phyloP scores from a whole-genome alignment of 2,888 invertebrate genomes.

The Eretmocerus hayati region DNA sequence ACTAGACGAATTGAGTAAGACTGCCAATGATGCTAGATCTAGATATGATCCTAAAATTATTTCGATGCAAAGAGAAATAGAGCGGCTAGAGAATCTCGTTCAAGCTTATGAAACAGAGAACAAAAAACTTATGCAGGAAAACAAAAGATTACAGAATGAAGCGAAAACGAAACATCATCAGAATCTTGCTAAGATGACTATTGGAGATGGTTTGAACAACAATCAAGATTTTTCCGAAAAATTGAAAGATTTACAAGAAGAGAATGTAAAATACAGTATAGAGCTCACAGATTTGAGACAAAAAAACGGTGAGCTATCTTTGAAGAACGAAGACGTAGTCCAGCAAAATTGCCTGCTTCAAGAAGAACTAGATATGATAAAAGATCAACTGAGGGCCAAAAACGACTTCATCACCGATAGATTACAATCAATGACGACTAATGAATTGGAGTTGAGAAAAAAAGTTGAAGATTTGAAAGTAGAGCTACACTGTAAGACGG shows the following conservation, averaged over 20 bases:
- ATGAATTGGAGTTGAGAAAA: slow-evolving; percentile 37
- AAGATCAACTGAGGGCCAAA: slow-evolving; percentile 40
- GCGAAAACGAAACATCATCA: slow-evolving; percentile 28
- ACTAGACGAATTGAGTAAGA: slow-evolving; percentile 36
- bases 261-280: slow-evolving; percentile 34
- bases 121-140: slow-evolving; percentile 38
- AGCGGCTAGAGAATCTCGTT: slow-evolving; percentile 40
- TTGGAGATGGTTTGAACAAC: slow-evolving; percentile 21
- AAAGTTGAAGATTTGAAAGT: slow-evolving; percentile 38
- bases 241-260: slow-evolving; percentile 39
- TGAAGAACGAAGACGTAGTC: slow-evolving; percentile 37
- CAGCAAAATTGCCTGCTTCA: slow-evolving; percentile 39
- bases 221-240: slow-evolving; percentile 32
- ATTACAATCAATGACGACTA: slow-evolving; percentile 36
- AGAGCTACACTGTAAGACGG: slow-evolving; percentile 39
- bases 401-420: slow-evolving; percentile 40
- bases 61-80: slow-evolving; percentile 36
- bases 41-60: slow-evolving; percentile 31
- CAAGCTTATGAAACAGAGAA: slow-evolving; percentile 41
- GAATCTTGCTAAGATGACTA: slow-evolving; percentile 25
- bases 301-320: slow-evolving; percentile 34
- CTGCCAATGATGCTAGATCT: slow-evolving; percentile 21
- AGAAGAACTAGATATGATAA: slow-evolving; percentile 37
- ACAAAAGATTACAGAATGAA: slow-evolving; percentile 36
- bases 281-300: slow-evolving; percentile 35